Conservation (phyloP, 1,140 invertebrate genomes). For the Daktulosphaira vitifoliae region DNA sequence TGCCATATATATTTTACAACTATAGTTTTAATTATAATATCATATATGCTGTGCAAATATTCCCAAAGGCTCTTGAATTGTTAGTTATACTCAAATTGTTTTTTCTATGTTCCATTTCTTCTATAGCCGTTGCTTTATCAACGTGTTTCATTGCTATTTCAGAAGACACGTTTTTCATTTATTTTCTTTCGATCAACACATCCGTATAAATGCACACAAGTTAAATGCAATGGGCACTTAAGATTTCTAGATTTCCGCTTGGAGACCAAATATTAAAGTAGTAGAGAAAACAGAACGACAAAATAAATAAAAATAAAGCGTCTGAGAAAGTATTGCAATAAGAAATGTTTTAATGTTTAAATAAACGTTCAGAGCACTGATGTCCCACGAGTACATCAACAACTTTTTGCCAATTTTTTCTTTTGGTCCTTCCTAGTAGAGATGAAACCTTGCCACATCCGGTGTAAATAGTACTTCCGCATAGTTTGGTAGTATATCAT, state of each 20-base stretch:
- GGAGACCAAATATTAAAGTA: too few species aligned
- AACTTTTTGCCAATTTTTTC: conserved; percentile 23
- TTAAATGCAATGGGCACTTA: background rate
- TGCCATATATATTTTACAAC: too few species aligned
- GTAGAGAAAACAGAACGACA: background rate
- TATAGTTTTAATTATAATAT: conserved; percentile 21
- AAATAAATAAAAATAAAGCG: background rate
- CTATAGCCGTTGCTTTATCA: conserved; percentile 17
- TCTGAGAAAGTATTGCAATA: background rate
- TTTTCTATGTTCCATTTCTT: background rate
- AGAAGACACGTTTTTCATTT: conserved; percentile 32
- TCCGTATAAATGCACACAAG: background rate
- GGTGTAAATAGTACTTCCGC: conserved; percentile 23
- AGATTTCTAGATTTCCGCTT: conserved; percentile 17
- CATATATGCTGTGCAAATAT: background rate
- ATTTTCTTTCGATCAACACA: conserved; percentile 6
- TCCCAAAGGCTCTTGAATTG: conserved; percentile 16
- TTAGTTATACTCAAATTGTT: conserved; percentile 9
- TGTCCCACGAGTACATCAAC: conserved; percentile 9
- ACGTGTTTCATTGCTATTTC: background rate
- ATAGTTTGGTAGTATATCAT: background rate
- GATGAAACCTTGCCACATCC: conserved; percentile 1
- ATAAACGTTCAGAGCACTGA: conserved; percentile 1
- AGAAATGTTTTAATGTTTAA: conserved; percentile 16
- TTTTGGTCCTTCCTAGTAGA: background rate